phyloP scores from a whole-genome alignment of 2,888 invertebrate genomes.

The Mesorhabditis spiculigera region DNA sequence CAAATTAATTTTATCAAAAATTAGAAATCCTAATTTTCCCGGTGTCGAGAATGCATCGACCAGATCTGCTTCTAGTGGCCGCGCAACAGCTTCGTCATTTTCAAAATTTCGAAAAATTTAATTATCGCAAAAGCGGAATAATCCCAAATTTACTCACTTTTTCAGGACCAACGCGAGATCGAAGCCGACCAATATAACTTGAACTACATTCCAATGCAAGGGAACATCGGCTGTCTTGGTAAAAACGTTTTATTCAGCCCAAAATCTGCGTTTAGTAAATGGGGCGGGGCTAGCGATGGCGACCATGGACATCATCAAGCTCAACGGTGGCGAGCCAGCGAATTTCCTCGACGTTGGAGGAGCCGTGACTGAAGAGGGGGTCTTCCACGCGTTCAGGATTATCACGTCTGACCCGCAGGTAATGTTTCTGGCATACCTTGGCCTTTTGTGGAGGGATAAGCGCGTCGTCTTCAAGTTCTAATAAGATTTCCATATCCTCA shows the following conservation, averaged over 20 bases:
- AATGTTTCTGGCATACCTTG: background rate
- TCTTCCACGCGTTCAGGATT: constrained; percentile 81
- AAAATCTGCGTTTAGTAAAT: constrained; percentile 72
- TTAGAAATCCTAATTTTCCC: background rate
- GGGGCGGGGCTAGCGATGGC: constrained; percentile 99
- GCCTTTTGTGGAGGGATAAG: no score
- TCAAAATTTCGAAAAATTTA: no score
- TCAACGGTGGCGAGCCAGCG: constrained; percentile 91
- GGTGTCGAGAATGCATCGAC: background rate
- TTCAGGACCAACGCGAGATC: constrained; percentile 86
- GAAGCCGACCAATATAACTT: constrained; percentile 84
- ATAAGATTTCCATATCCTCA: constrained; percentile 5
- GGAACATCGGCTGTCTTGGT: constrained; percentile 87
- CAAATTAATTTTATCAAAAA: constrained; percentile 2
- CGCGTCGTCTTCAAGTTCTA: background rate
- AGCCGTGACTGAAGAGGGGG: constrained; percentile 84
- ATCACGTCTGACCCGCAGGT: constrained; percentile 70
- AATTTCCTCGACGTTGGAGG: constrained; percentile 98
- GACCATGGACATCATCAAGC: constrained; percentile 96
- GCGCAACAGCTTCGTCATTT: no score
- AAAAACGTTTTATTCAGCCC: constrained; percentile 16
- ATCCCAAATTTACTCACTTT: background rate
- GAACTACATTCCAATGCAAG: constrained; percentile 94
- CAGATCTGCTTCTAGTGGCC: no score
- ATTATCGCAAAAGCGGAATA: constrained; percentile 10